Base-by-base conservation (phyloP, 2,113 vertebrate genomes). In the Plecturocebus donacophilus region DNA sequence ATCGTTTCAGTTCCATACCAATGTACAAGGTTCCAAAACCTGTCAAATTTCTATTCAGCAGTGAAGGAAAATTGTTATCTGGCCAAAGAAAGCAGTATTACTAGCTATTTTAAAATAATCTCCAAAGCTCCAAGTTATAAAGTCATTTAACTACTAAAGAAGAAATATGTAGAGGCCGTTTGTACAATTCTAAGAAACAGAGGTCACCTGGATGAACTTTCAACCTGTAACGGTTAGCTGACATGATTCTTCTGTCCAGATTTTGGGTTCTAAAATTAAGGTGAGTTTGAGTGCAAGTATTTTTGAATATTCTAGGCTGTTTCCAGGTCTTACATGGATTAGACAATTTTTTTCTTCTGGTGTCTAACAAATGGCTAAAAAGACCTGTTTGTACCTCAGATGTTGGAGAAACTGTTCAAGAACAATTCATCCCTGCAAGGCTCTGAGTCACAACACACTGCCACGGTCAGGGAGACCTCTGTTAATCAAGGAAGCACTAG, bases 401-500 rank as follows among this genome's bases (percentile, higher is more conserved):
- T 97, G 96, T 1, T 83, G 93, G 94, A 98, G 77, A 96, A 98
- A 97, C 92, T 97, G 90, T 92, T 97, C 90, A 97, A 93, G 97
- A 98, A 98, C 97, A 98, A 89, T 91, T 97, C 94, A 98, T 97
- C 91, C 97, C 93, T n/a, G 84, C 95, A 64, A 98, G 95, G 96
- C 49, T 94, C 23, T 68, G 64, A 98, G 92, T 97, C 94, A 97
- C 19, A 25, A 2, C 92, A 94, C 17, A 64, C 82, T 97, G 95
- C 85, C 97, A 98, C 98, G 98, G 98, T 99, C 98, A 97, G 77
- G 97, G 83, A 98, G 98, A 99, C 96, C 97, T 98, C 96, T 95
- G 95, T 70, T 98, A 85, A 98, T 93, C 95, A 97, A 95, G 85
- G 95, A 96, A 97, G 97, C 49, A 70, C 88, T 66, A 92, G 95